Evolutionary conservation across 2,113 vertebrate species (phyloP), one percentile per base, ranked within the genome.

Genomic region (Kobus ellipsiprymnus): DNA sequence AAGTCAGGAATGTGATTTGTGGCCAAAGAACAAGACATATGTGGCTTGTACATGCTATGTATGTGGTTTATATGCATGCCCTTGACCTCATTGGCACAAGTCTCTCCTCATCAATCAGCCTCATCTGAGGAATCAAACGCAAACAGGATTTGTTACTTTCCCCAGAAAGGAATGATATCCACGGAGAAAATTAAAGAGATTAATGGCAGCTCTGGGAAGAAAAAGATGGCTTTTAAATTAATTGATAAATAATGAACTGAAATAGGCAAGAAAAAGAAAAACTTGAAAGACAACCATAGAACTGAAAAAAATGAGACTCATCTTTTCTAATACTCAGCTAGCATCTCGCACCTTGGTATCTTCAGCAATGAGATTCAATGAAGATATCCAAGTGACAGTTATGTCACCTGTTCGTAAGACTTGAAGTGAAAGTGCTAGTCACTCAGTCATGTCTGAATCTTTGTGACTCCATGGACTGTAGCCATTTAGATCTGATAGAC

Each of bases 171-270:
- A 27, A 54, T 92, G 9, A 46, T 91, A 87, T 64, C 44, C 46
- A 92, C 13, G 44, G 12, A 86, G 25, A 91, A 93, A 91, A 80
- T 46, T 84, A 71, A 78, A 44, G 57, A 82, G 48, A 40, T 96
- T 36, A 95, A 23, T 90, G 54, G n/a, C 71, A 81, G 60, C 52
- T 30, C 44, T 88, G 46, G 30, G 88, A 97, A 33, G 90, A 96
- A 95, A 64, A 91, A 13, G 71, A 23, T 90, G 15, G 23, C 87
- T 94, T 96, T 95, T 6, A 92, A 92, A 88, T 84, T 94, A 96
- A 90, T 36, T 33, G 33, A 29, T 81, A 95, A 94, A 87, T 40
- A 96, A 90, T 90, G 12, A 90, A 62, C 62, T 95, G 29, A 94
- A 71, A 94, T 95, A 67, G n/a, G 44, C 27, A 94, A 87, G 67